Base-by-base conservation (phyloP, 2,113 vertebrate species). In the Odontophorus gujanensis region DNA sequence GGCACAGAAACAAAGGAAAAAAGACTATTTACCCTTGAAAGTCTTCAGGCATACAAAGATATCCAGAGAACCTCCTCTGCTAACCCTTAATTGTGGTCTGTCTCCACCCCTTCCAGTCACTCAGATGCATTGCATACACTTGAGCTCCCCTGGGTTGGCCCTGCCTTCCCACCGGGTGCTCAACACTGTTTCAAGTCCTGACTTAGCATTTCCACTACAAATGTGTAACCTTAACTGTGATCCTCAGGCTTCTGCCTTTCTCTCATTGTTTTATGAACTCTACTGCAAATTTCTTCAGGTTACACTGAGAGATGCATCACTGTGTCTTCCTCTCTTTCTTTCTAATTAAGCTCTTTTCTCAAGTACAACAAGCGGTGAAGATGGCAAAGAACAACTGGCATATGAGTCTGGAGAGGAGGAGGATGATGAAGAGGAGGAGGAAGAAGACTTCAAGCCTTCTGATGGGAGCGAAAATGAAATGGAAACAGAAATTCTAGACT, bases 381-480 rank as follows among this genome's bases (percentile, higher is more conserved):
- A 77, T 13, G 92, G 79, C 40, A 98, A 98, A 81, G 97, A 96
- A 50, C 98, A 94, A 81, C 90, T 98, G 79, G 77, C 96, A 0
- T 98, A 96, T 0, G 98, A 98, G 51, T 98, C 97, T 14, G 97
- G 95, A 85, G 97, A 98, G 47, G 98, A 98, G 0, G 98, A 98
- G 8, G 98, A 98, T 5, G 98, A 98, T 0, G 98, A 98, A 5
- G 98, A 98, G 0, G 98, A 98, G 3, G 98, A 98, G 1, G 99
- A 99, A 13, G 99, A 99, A 9, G 98, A 99, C 6, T 99, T 98
- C 96, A 98, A 98, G 87, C 98, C 98, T 0, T 99, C 98, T 0
- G 99, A 99, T 14, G 99, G 98, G 66, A 99, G 99, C 24, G 99
- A 99, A 94, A 99, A 99, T 26, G 99, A 99, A 97, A 99, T 99